Evolutionary conservation across 2,797 vertebrate genomes (phyloP).

Genomic region (Poecilia wingei): DNA sequence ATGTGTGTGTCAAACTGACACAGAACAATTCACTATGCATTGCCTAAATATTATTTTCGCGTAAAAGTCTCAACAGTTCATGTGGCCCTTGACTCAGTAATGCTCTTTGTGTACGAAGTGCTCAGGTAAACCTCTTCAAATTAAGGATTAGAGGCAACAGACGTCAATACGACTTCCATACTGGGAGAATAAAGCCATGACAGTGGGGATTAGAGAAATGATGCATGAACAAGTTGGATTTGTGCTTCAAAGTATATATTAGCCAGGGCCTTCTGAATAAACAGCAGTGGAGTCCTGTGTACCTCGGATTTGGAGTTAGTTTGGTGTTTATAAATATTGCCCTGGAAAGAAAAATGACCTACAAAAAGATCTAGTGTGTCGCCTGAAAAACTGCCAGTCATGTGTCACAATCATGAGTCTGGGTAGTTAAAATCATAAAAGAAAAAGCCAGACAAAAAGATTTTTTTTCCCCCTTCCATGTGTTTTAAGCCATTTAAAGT

Average conservation of each 20-base stretch:
- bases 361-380: conserved; percentile 20
- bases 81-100: conserved; percentile 45
- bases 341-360: neutral
- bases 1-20: neutral
- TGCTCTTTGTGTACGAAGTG: conserved; percentile 41
- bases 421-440: conserved; percentile 7
- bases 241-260: conserved; percentile 46
- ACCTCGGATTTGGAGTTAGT: conserved; percentile 22
- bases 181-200: conserved; percentile 53
- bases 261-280: conserved; percentile 47
- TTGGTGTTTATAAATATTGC: conserved; percentile 24
- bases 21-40: neutral
- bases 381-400: conserved; percentile 27
- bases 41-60: neutral
- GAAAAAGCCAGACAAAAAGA: conserved; percentile 30
- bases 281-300: conserved; percentile 40
- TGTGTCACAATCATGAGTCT: conserved; percentile 29
- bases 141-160: conserved; percentile 44
- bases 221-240: conserved; percentile 59
- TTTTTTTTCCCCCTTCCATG: conserved; percentile 18
- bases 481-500: conserved; percentile 74
- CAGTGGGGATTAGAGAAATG: conserved; percentile 53
- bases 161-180: conserved; percentile 30
- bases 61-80: conserved; percentile 24
- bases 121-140: conserved; percentile 47